phyloP scores from a whole-genome alignment of 2,797 vertebrate genomes.

The Champsocephalus esox region DNA sequence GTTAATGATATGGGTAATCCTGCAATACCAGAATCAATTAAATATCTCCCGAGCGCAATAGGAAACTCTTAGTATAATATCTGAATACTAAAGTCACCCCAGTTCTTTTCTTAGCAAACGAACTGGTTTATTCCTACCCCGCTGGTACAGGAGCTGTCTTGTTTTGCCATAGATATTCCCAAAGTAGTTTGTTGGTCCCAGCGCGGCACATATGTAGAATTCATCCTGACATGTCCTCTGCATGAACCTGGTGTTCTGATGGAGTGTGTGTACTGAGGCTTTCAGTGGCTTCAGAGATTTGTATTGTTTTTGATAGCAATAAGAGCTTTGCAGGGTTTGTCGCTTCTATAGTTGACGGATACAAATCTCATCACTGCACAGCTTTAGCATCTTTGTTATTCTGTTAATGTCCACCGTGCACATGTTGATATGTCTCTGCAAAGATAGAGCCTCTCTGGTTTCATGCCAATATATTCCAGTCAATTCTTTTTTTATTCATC shows the following conservation, averaged over 20 bases:
- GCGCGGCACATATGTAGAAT: not conserved
- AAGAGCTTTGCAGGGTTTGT: not conserved
- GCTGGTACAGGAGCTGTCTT: not conserved
- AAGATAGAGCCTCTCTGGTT: not conserved
- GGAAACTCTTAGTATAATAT: not conserved
- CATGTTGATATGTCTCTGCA: not conserved
- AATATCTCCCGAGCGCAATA: not conserved
- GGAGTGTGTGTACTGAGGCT: not conserved
- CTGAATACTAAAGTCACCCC: not conserved
- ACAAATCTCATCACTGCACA: not conserved
- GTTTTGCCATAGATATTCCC: not conserved
- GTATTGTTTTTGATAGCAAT: not conserved
- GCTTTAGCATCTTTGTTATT: not conserved
- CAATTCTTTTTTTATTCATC: not conserved
- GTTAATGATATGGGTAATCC: constrained; percentile 19
- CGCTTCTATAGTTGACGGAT: not conserved
- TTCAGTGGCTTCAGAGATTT: not conserved
- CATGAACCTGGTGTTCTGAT: constrained; percentile 5
- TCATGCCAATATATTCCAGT: constrained; percentile 2
- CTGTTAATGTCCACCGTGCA: not conserved
- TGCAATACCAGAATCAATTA: constrained; percentile 20
- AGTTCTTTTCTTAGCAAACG: not conserved
- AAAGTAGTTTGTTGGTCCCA: not conserved
- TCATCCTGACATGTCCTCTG: constrained; percentile 9
- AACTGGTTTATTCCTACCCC: not conserved